Evolutionary conservation across 1,140 invertebrate genomes (phyloP).

Genomic region (Pseudomyrmex dendroicus): DNA sequence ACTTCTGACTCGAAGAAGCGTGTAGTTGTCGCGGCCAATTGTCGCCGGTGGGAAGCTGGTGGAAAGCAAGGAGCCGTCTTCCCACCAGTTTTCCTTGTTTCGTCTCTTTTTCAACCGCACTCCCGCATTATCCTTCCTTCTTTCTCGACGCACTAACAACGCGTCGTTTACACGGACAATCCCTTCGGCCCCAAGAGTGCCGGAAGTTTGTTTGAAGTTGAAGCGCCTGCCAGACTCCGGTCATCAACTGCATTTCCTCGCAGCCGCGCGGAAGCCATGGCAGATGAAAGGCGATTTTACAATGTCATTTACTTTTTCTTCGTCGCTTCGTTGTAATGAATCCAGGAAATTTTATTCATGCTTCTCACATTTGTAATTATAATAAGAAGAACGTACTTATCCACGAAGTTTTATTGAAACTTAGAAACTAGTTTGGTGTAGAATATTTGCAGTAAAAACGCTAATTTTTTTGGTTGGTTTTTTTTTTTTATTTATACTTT

Average conservation of each 20-base stretch:
- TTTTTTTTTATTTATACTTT: too few relatives aligned
- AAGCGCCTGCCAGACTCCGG: conserved; percentile 60
- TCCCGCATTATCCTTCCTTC: conserved; percentile 38
- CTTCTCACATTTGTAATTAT: background rate
- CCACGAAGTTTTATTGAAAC: background rate
- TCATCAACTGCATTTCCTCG: conserved; percentile 63
- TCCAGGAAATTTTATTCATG: background rate
- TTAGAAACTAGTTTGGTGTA: background rate
- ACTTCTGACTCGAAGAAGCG: conserved; percentile 42
- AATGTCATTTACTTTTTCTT: background rate
- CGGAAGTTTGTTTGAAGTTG: conserved; percentile 77
- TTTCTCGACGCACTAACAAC: conserved; percentile 73
- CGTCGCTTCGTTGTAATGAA: background rate
- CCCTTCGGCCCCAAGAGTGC: conserved; percentile 68
- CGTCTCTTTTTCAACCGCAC: conserved; percentile 33
- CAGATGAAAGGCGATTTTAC: conserved; percentile 11
- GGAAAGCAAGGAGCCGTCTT: conserved; percentile 36
- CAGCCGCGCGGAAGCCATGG: conserved; percentile 1
- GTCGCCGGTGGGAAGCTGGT: background rate
- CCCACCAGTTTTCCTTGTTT: background rate
- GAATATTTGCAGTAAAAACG: background rate
- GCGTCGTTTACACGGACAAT: conserved; percentile 77
- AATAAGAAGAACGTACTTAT: background rate
- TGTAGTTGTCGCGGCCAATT: conserved; percentile 54
- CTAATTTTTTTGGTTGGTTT: background rate